phyloP scores from a whole-genome alignment of 2,888 invertebrate species.

The Tiphia femorata region DNA sequence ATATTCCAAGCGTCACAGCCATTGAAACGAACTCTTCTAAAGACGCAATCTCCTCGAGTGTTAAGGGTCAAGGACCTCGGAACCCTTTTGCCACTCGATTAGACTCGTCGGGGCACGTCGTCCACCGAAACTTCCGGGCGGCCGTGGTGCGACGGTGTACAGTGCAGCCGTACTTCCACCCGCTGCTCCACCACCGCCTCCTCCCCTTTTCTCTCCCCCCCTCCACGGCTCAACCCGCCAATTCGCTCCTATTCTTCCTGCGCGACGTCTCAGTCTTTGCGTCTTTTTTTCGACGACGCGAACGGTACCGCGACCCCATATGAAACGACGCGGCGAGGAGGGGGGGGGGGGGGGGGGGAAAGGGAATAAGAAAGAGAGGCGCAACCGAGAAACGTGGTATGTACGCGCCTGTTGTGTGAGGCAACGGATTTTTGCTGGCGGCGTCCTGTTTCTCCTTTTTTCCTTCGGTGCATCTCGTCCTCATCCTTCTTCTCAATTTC shows the following conservation, averaged over 20 bases:
- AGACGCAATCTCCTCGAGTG: too few species aligned
- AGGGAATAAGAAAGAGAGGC: too few species aligned
- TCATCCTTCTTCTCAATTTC: constrained; percentile 23
- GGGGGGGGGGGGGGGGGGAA: constrained; percentile 15
- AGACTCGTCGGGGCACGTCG: constrained; percentile 34
- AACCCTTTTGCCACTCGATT: constrained; percentile 37
- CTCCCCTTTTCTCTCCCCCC: too few species aligned
- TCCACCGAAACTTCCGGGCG: constrained; percentile 41
- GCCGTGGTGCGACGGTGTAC: constrained; percentile 4
- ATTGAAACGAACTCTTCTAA: too few species aligned
- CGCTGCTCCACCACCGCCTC: not conserved
- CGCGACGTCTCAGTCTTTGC: too few species aligned
- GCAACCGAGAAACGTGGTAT: too few species aligned
- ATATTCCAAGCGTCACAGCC: too few species aligned
- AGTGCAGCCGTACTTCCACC: too few species aligned
- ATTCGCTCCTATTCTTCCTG: constrained; percentile 8
- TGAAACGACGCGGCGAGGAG: constrained; percentile 16
- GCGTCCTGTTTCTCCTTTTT: constrained; percentile 27
- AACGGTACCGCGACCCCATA: constrained; percentile 26
- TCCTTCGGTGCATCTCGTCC: constrained; percentile 19
- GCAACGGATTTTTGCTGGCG: constrained; percentile 54
- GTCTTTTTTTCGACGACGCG: constrained; percentile 18
- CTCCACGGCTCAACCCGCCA: too few species aligned
- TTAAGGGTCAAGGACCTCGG: constrained; percentile 37
- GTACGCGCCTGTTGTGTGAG: constrained; percentile 23